Conservation (phyloP, 2,888 invertebrate genomes). For the Neoaliturus tenellus region DNA sequence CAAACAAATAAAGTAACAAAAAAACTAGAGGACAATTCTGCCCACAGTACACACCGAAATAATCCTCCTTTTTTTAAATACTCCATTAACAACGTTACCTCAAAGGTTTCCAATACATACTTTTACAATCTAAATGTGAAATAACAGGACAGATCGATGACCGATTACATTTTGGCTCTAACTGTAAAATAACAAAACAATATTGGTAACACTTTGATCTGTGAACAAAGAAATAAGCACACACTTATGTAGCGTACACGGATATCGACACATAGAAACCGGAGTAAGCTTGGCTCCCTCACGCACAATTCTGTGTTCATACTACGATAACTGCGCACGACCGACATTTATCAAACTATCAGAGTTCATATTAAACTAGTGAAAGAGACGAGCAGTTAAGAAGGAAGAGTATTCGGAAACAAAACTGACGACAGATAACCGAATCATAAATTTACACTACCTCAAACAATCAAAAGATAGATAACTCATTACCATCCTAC, state of each 20-base stretch:
- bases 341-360: slow-evolving; percentile 36
- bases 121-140: slow-evolving; percentile 5
- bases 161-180: slow-evolving; percentile 8
- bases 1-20: background rate
- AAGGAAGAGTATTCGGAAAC: background rate
- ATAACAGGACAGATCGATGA: background rate
- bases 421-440: slow-evolving; percentile 29
- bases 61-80: background rate
- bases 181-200: slow-evolving; percentile 30
- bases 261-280: slow-evolving; percentile 43
- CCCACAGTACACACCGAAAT: background rate
- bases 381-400: slow-evolving; percentile 16
- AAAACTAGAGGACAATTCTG: background rate
- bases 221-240: slow-evolving; percentile 40
- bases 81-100: background rate
- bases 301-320: slow-evolving; percentile 41
- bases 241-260: slow-evolving; percentile 37
- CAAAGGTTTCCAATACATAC: background rate
- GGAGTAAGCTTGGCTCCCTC: slow-evolving; percentile 19
- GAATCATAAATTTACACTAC: slow-evolving; percentile 55
- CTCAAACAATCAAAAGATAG: slow-evolving; percentile 53
- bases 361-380: slow-evolving; percentile 25
- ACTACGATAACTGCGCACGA: slow-evolving; percentile 35
- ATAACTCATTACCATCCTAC: slow-evolving; percentile 52
- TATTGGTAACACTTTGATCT: slow-evolving; percentile 46